Conservation (phyloP, 2,888 invertebrate species). For the Scelioninae gen. 1 region DNA sequence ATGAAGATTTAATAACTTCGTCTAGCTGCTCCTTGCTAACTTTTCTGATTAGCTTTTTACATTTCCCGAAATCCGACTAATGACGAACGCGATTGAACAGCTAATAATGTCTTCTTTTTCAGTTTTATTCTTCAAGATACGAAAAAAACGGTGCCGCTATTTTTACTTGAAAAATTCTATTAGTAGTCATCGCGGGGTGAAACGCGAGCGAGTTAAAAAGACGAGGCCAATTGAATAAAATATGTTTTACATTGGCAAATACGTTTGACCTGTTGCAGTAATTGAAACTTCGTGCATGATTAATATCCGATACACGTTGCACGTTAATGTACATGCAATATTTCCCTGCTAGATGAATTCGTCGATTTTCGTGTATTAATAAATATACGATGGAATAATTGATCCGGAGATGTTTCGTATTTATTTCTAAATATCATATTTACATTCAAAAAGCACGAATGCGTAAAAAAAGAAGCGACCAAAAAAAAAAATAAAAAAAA, state of each 20-base stretch:
- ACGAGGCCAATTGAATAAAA: slow-evolving; percentile 34
- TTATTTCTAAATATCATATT: slow-evolving; percentile 12
- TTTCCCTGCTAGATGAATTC: slow-evolving; percentile 25
- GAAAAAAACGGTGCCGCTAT: too few species aligned
- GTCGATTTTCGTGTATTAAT: slow-evolving; percentile 32
- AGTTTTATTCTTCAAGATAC: background rate
- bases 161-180: slow-evolving; percentile 28
- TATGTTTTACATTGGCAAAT: slow-evolving; percentile 38
- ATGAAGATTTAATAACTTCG: slow-evolving; percentile 64
- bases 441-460: background rate
- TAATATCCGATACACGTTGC: slow-evolving; percentile 18
- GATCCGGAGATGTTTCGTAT: slow-evolving; percentile 10
- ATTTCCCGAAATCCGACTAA: slow-evolving; percentile 19
- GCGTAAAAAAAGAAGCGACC: background rate
- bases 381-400: slow-evolving; percentile 28
- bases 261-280: slow-evolving; percentile 55
- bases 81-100: slow-evolving; percentile 11
- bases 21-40: slow-evolving; percentile 23
- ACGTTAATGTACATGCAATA: slow-evolving; percentile 44
- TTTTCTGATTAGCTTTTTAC: slow-evolving; percentile 54
- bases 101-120: background rate
- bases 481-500: too few species aligned
- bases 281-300: slow-evolving; percentile 43
- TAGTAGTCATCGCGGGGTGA: slow-evolving; percentile 11
- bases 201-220: slow-evolving; percentile 17